phyloP scores from a whole-genome alignment of 1,140 invertebrate species.

The Drosophila setifemur region DNA sequence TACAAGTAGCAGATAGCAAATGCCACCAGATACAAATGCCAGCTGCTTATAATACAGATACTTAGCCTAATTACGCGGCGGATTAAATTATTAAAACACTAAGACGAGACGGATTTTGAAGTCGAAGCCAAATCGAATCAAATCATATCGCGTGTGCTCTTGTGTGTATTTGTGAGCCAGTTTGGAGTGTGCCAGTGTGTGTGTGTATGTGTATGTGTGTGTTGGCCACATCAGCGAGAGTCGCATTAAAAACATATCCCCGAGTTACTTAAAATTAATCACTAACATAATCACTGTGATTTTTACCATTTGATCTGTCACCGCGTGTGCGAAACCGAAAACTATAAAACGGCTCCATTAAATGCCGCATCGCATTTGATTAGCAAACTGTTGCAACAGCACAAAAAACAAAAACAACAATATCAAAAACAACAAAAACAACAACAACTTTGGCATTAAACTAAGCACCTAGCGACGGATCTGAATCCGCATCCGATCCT shows the following conservation, averaged over 20 bases:
- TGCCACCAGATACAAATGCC: conserved; percentile 36
- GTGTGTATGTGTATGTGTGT: conserved; percentile 21
- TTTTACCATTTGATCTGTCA: conserved; percentile 70
- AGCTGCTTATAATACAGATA: conserved; percentile 30
- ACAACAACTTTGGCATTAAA: conserved; percentile 39
- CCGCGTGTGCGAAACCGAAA: conserved; percentile 64
- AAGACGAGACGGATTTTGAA: too few relatives aligned
- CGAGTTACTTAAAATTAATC: conserved; percentile 81
- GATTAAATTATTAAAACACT: conserved; percentile 82
- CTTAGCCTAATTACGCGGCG: conserved; percentile 81
- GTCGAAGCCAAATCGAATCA: conserved; percentile 15
- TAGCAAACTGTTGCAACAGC: conserved; percentile 52
- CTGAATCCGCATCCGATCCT: conserved; percentile 4
- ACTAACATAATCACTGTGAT: conserved; percentile 81
- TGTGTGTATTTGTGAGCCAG: conserved; percentile 4
- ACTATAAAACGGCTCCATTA: conserved; percentile 51
- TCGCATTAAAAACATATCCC: conserved; percentile 79
- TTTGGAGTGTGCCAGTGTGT: background rate
- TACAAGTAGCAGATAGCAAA: conserved; percentile 33
- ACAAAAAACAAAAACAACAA: conserved; percentile 41
- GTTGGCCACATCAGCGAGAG: conserved; percentile 47
- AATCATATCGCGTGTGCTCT: conserved; percentile 24
- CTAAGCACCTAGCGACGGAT: conserved; percentile 28
- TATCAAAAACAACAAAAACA: conserved; percentile 36
- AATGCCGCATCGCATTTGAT: conserved; percentile 32